phyloP scores from a whole-genome alignment of 2,888 invertebrate genomes.

The Zeuzera pyrina region DNA sequence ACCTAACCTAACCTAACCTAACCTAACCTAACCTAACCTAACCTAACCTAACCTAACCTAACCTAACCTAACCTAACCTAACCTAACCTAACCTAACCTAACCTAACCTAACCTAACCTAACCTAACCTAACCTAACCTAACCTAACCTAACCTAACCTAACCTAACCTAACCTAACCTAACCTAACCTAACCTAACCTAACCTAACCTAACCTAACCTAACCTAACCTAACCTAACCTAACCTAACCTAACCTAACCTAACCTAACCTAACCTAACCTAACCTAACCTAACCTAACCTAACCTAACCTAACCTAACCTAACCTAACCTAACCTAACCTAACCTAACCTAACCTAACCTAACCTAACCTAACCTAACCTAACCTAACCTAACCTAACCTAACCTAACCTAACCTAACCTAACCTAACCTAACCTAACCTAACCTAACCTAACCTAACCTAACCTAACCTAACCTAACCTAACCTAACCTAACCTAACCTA shows the following conservation, averaged over 20 bases:
- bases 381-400: no score
- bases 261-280: conserved; percentile 7
- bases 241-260: conserved; percentile 10
- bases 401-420: no score
- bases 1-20: conserved; percentile 10
- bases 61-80: conserved; percentile 10
- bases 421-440: no score
- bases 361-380: no score
- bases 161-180: conserved; percentile 2
- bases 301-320: conserved; percentile 11
- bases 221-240: conserved; percentile 10
- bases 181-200: conserved; percentile 6
- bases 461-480: no score
- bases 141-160: conserved; percentile 2
- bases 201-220: conserved; percentile 9
- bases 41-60: conserved; percentile 10
- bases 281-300: conserved; percentile 11
- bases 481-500: no score
- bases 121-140: conserved; percentile 2
- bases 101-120: conserved; percentile 2
- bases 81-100: conserved; percentile 4
- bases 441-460: no score
- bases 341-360: no score
- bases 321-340: conserved; percentile 11
- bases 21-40: conserved; percentile 11